Percentiles rank a stretch among this genome's conserved stretches.
Conservation (phyloP, 1,140 invertebrate genomes). For the Neodiprion fabricii region DNA sequence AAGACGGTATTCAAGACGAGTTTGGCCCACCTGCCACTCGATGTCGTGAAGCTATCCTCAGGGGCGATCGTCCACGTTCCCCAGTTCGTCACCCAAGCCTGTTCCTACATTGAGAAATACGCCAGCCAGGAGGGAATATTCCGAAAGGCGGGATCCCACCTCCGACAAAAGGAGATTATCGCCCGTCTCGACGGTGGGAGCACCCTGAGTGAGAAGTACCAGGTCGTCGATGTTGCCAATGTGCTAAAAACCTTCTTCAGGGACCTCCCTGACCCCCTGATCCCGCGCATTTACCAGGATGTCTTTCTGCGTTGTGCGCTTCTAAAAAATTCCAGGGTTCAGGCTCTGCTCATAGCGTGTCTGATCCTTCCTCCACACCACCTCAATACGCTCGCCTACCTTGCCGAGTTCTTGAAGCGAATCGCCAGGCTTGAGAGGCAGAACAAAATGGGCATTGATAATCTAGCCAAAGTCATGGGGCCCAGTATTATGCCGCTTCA, state of each 20-base stretch:
- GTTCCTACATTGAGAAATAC: constrained; percentile 70
- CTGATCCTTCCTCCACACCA: constrained; percentile 69
- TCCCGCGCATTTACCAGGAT: constrained; percentile 75
- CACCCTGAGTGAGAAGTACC: constrained; percentile 67
- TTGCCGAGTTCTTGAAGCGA: constrained; percentile 71
- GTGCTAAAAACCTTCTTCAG: constrained; percentile 84
- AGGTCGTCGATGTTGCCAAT: constrained; percentile 82
- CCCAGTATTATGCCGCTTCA: constrained; percentile 83
- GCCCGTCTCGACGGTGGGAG: constrained; percentile 72
- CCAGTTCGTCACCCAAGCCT: constrained; percentile 76
- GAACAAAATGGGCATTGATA: constrained; percentile 83
- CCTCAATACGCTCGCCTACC: constrained; percentile 72
- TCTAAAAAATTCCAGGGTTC: constrained; percentile 51
- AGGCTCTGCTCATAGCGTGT: constrained; percentile 69
- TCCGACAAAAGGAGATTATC: constrained; percentile 80
- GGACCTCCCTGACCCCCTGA: constrained; percentile 81
- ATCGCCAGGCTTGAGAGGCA: constrained; percentile 67
- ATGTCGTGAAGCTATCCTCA: constrained; percentile 67
- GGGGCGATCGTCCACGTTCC: constrained; percentile 72
- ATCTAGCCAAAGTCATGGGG: constrained; percentile 80
- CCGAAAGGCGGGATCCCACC: constrained; percentile 82
- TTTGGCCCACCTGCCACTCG: constrained; percentile 65
- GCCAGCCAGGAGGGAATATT: constrained; percentile 81
- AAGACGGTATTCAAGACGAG: constrained; percentile 70
- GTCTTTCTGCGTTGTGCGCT: constrained; percentile 74